phyloP scores from a whole-genome alignment of 2,888 invertebrate species.

The Troides helena region DNA sequence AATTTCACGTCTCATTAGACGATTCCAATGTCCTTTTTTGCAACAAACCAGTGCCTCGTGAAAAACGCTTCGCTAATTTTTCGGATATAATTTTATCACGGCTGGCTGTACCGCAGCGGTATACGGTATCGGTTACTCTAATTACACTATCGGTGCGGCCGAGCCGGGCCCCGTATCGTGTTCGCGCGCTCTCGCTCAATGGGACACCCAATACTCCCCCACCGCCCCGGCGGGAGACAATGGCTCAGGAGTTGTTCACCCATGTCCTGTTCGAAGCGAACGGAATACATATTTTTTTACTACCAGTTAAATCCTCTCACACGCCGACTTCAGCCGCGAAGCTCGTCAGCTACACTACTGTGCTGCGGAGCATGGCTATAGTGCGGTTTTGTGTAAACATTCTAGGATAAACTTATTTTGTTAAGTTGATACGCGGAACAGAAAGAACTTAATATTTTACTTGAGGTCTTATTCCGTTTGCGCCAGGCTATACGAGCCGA shows the following conservation, averaged over 20 bases:
- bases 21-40: conserved; percentile 67
- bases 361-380: too few relatives aligned
- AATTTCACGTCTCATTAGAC: conserved; percentile 76
- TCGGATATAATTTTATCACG: conserved; percentile 48
- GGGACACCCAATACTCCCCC: conserved; percentile 7
- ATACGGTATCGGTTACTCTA: conserved; percentile 54
- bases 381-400: too few relatives aligned
- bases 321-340: too few relatives aligned
- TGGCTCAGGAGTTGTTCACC: conserved; percentile 9
- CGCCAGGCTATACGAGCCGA: too few relatives aligned
- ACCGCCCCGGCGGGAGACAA: not conserved
- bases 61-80: conserved; percentile 45
- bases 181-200: conserved; percentile 3
- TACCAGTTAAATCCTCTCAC: too few relatives aligned
- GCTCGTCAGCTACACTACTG: too few relatives aligned
- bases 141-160: conserved; percentile 46
- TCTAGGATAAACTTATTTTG: too few relatives aligned
- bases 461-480: too few relatives aligned
- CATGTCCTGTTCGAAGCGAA: not conserved
- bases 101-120: conserved; percentile 51
- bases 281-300: too few relatives aligned
- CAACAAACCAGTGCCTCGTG: conserved; percentile 56
- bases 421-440: too few relatives aligned
- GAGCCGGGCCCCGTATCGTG: not conserved
- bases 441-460: too few relatives aligned